Base-by-base conservation (phyloP, 2,113 vertebrate genomes). In the Phrynosoma platyrhinos region DNA sequence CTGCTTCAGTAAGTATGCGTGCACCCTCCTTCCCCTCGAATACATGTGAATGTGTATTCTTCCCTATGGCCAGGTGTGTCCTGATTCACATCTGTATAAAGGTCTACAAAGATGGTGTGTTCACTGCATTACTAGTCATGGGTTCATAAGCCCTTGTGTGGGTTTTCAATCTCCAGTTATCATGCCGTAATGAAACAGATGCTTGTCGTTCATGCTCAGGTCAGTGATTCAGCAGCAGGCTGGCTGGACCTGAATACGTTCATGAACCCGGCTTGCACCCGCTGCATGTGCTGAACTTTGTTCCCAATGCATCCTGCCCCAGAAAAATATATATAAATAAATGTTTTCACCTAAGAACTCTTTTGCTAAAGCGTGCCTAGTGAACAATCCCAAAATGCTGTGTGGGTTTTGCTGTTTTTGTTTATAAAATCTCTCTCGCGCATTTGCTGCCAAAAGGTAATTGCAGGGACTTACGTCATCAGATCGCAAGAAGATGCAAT, bases 11-110 rank as follows among this genome's bases (percentile, higher is more conserved):
- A 12, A 55, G 16, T 72, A 58, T 75, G 5, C 21, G 13, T 16
- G 20, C 3, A 4, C n/a, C 55, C 27, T 5, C 10, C 55, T 25
- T 25, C 20, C 32, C 36, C 32, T 40, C 9, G 58, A 36, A 81
- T 1, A 9, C 58, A 25, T 53, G n/a, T 25, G 62, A 0, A n/a
- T 0, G 1, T 23, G 76, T 14, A 47, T 68, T 52, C 18, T 21
- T 72, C 62, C 40, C 30, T 62, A 66, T 78, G 30, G 58, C 30
- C 36, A 5, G 40, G 85, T 74, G 58, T 1, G 0, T 0, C 4
- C 47, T 36, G 40, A 16, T 47, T 71, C 6, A 79, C 0, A 0
- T 2, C 9, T 18, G 27, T 16, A 78, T 42, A 86, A 53, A 16
- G 32, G 20, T 47, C 47, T n/a, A 30, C 0, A 42, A 7, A 8